Evolutionary conservation across 2,113 vertebrate genomes (phyloP).

Genomic region (Gopherus flavomarginatus): DNA sequence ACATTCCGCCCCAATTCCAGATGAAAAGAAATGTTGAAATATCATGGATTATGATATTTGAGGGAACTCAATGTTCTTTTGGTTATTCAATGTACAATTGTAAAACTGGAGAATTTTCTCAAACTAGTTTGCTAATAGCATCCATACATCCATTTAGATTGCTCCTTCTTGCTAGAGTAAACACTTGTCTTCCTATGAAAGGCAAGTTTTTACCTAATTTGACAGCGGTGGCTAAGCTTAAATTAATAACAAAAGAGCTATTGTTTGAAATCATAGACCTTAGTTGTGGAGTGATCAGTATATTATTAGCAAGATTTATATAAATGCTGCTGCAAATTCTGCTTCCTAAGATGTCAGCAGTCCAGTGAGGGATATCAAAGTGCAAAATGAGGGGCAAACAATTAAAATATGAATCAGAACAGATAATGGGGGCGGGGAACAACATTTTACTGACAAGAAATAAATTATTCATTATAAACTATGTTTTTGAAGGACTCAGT

Average conservation of each 20-base stretch:
- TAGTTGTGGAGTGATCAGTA: neutral
- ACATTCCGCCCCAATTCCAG: neutral
- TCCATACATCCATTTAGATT: neutral
- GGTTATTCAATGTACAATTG: constrained; percentile 14
- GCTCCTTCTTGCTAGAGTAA: constrained; percentile 5
- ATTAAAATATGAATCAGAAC: constrained; percentile 15
- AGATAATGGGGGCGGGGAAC: constrained; percentile 25
- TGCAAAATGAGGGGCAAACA: constrained; percentile 24
- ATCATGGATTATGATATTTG: neutral
- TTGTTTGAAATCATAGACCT: neutral
- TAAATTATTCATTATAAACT: constrained; percentile 58
- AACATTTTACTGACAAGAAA: constrained; percentile 20
- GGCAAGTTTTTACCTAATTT: constrained; percentile 2
- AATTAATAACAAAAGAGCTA: constrained; percentile 12
- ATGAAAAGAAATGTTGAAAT: neutral
- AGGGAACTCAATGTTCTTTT: neutral
- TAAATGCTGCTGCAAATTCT: constrained; percentile 16
- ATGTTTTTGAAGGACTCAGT: constrained; percentile 16
- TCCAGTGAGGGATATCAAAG: constrained; percentile 26
- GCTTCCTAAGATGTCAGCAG: constrained; percentile 7
- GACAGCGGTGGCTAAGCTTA: neutral
- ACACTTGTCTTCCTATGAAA: neutral
- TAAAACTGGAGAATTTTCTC: neutral
- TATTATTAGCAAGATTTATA: constrained; percentile 24
- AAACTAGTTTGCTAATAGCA: neutral